phyloP scores from a whole-genome alignment of 2,113 vertebrate species.

The Podilymbus podiceps region DNA sequence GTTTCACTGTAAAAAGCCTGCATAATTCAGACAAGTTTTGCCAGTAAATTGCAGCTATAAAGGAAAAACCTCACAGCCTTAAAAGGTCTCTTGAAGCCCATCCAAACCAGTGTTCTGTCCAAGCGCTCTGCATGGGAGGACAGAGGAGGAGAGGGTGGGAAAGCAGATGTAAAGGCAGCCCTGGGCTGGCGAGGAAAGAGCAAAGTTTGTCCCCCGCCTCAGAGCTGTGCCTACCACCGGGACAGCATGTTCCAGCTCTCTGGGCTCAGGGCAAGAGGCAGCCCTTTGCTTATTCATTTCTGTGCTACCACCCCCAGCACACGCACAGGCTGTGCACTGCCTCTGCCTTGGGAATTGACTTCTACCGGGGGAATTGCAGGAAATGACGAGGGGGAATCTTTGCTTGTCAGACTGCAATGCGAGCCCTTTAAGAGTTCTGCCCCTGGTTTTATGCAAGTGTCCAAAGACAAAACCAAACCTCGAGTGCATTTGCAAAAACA shows the following conservation, averaged over 20 bases:
- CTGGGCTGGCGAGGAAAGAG: neutral
- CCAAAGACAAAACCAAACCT: neutral
- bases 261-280: neutral
- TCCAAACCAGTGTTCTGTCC: neutral
- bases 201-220: neutral
- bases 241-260: neutral
- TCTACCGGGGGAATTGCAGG: neutral
- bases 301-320: neutral
- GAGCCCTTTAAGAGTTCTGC: neutral
- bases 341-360: neutral
- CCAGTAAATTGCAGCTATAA: constrained; percentile 15
- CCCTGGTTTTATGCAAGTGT: neutral
- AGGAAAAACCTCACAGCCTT: neutral
- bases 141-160: neutral
- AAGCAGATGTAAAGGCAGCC: neutral
- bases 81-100: constrained; percentile 34
- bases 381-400: neutral
- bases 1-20: neutral
- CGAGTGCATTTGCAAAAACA: neutral
- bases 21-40: constrained; percentile 31
- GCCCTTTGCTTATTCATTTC: neutral
- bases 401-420: neutral
- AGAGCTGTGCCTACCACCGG: neutral
- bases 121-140: neutral
- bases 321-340: accelerated